Percentiles rank a stretch among this genome's conserved stretches.
Evolutionary conservation across 2,113 vertebrate species (phyloP).

Genomic region (Anarhynchus alexandrinus): DNA sequence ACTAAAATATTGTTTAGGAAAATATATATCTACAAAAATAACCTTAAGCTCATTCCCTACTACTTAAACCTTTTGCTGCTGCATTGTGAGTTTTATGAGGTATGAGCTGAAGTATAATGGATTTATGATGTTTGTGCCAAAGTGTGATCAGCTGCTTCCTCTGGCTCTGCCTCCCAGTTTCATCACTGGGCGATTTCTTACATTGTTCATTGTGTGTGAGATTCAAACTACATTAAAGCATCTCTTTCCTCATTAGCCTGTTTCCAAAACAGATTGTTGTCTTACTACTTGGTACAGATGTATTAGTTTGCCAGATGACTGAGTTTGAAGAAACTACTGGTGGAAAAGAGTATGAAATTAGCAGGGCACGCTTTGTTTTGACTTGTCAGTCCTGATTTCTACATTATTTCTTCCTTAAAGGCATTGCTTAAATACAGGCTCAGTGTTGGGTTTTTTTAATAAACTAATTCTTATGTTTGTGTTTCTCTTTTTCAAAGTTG

Average conservation of each 20-base stretch:
- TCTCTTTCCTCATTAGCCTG: neutral
- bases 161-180: neutral
- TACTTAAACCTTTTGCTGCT: neutral
- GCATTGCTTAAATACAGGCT: neutral
- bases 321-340: neutral
- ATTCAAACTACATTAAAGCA: neutral
- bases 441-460: neutral
- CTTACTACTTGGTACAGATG: neutral
- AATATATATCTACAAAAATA: neutral
- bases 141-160: neutral
- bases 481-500: neutral
- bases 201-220: accelerated
- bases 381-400: neutral
- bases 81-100: neutral
- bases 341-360: neutral
- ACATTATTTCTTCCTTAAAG: neutral
- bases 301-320: neutral
- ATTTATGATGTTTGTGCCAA: neutral
- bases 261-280: neutral
- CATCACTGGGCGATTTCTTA: neutral
- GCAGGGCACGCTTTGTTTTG: neutral
- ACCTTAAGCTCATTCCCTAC: neutral
- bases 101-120: neutral
- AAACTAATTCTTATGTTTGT: neutral
- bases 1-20: constrained; percentile 15